These are phyloP conservation scores for Drosophila kanapiae DNA, from an alignment of 1,140 invertebrate species.

Conservation along the genomic window DNA sequence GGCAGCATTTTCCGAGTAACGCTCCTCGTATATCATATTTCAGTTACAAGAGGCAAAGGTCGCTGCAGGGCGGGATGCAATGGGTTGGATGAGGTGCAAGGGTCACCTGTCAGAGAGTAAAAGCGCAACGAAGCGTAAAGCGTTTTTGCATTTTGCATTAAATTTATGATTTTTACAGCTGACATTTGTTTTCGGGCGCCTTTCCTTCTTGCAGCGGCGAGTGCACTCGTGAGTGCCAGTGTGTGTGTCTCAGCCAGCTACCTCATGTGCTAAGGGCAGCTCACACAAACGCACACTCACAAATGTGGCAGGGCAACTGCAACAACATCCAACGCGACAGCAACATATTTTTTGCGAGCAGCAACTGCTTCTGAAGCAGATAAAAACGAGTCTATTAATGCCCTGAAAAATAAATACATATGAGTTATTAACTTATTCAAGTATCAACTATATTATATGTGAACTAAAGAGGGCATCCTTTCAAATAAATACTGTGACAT, in stretches of 20 bases:
- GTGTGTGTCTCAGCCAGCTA: slow-evolving; percentile 43
- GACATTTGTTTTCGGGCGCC: slow-evolving; percentile 80
- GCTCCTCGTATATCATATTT: slow-evolving; percentile 38
- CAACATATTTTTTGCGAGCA: slow-evolving; percentile 71
- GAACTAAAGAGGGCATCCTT: no score
- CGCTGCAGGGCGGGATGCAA: slow-evolving; percentile 2
- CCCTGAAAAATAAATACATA: background rate
- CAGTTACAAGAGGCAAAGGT: slow-evolving; percentile 14
- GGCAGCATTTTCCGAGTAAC: background rate
- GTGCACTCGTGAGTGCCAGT: slow-evolving; percentile 29
- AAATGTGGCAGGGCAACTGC: slow-evolving; percentile 49
- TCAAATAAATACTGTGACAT: no score
- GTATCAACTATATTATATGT: background rate
- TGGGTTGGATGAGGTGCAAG: slow-evolving; percentile 21
- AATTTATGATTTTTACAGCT: slow-evolving; percentile 84
- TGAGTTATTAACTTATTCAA: background rate
- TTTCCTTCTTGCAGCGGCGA: slow-evolving; percentile 41
- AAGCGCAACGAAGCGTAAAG: slow-evolving; percentile 76
- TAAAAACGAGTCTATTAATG: background rate
- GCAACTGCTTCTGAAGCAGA: slow-evolving; percentile 38
- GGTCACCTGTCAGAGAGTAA: slow-evolving; percentile 75
- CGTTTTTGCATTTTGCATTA: slow-evolving; percentile 82
- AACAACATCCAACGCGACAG: slow-evolving; percentile 55
- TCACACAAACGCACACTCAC: slow-evolving; percentile 21
- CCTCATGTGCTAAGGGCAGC: slow-evolving; percentile 67